Conservation (phyloP, 2,888 invertebrate genomes). For the Ptycholaimellus sp. region DNA sequence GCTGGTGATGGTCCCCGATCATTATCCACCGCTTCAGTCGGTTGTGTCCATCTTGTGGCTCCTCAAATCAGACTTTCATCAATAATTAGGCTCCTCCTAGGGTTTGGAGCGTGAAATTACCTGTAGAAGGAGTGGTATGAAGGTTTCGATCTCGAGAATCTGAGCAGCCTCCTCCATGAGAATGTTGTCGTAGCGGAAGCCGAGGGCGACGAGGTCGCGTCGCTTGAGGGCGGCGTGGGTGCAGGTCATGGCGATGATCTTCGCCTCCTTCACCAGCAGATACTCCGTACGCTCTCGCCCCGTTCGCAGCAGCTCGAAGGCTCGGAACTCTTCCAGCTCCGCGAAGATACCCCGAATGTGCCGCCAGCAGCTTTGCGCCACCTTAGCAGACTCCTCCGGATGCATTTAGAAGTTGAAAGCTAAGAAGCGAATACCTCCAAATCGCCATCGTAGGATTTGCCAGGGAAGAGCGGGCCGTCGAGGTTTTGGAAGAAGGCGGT, state of each 20-base stretch:
- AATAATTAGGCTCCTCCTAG: too few species aligned
- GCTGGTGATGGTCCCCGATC: slow-evolving; percentile 96
- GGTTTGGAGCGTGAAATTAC: slow-evolving; percentile 15
- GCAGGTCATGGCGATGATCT: slow-evolving; percentile 99
- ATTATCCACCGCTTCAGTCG: slow-evolving; percentile 96
- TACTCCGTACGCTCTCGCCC: slow-evolving; percentile 88
- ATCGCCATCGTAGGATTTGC: too few species aligned
- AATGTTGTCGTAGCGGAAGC: slow-evolving; percentile 91
- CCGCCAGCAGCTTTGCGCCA: slow-evolving; percentile 70
- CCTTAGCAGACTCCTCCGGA: too few species aligned
- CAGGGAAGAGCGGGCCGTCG: slow-evolving; percentile 57
- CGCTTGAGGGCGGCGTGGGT: slow-evolving; percentile 93
- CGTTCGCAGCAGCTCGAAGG: slow-evolving; percentile 79
- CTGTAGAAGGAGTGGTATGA: slow-evolving; percentile 87
- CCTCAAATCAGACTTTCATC: too few species aligned
- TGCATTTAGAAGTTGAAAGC: too few species aligned
- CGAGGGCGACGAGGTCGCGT: slow-evolving; percentile 52
- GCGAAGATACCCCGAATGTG: slow-evolving; percentile 84
- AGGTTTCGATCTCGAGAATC: slow-evolving; percentile 95
- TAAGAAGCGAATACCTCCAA: too few species aligned
- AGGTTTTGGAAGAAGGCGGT: slow-evolving; percentile 72
- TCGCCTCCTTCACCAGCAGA: slow-evolving; percentile 68
- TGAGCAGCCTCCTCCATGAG: slow-evolving; percentile 98
- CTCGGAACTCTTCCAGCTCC: slow-evolving; percentile 86
- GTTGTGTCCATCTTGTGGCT: slow-evolving; percentile 82